Evolutionary conservation across 1,140 invertebrate species (phyloP), one percentile per base, ranked within the genome.

Genomic region (Cyclargus thomasi): DNA sequence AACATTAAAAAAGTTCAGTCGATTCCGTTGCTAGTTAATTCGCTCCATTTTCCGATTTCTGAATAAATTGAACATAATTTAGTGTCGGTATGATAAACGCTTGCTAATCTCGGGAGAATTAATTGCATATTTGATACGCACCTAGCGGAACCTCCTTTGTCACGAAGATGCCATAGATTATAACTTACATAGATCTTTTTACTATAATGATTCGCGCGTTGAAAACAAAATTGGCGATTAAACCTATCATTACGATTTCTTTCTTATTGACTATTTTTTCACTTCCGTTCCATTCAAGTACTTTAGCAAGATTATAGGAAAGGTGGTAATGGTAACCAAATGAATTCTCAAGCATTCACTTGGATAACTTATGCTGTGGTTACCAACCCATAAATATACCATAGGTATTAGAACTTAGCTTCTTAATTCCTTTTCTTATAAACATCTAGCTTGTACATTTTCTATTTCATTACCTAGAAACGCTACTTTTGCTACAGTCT

Each of bases 121-220:
- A 79, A 77, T 75, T 72, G 81, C 76, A 80, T 78, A 81, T 79
- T 79, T 81, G 74, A 77, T 74, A 78, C 78, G 76, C 74, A 77
- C 74, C 77, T 82, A 82, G 73, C 80, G 72, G 76, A 71, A 71
- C 78, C 81, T 73, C 75, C 73, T 74, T 71, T 64, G 74, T 75
- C 78, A 79, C 76, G 75, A 74, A 80, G 66, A 68, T 47, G 65
- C 64, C 80, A 59, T 57, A 69, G 18, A 47, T 47, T 16, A 47
- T 47, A 47, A 47, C 39, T 47, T 47, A 14, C 39, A 47, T 47
- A 47, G 11, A 47, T 47, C 39, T 47, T 16, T 65, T 47, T 17
- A 81, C 74, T 76, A 69, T 67, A 70, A 71, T 77, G 39, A 39
- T 65, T 20, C 23, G 16, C 63, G 74, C 75, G 74, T 47, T 14